Conservation (phyloP, 2,797 vertebrate species). For the Sebastes alutus region DNA sequence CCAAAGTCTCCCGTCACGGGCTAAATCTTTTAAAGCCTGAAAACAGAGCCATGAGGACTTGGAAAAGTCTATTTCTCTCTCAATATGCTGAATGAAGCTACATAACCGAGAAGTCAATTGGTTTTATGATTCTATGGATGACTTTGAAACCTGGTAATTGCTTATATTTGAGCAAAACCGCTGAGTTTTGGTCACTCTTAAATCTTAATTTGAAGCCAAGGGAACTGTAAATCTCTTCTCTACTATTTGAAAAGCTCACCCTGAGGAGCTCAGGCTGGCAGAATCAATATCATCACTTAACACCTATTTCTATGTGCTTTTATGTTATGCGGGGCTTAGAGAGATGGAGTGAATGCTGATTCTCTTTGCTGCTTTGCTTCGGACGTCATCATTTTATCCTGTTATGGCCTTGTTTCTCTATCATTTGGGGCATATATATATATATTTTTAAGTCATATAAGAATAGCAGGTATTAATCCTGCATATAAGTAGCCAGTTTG, state of each 20-base stretch:
- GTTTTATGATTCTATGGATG: not conserved
- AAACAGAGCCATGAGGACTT: no score
- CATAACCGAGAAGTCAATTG: not conserved
- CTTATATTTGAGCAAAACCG: not conserved
- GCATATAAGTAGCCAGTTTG: not conserved
- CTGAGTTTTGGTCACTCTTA: not conserved
- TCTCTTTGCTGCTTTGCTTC: conserved; percentile 7
- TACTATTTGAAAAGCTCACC: conserved; percentile 6
- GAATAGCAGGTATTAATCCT: not conserved
- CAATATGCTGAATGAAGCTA: not conserved
- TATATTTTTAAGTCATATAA: not conserved
- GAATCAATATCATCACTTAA: conserved; percentile 24
- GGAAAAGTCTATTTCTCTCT: no score
- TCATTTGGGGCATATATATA: not conserved
- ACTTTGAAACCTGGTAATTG: not conserved
- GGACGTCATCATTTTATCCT: not conserved
- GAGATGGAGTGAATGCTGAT: not conserved
- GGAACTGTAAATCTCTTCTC: not conserved
- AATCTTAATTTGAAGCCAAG: not conserved
- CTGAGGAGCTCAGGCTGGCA: not conserved
- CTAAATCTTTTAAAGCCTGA: no score
- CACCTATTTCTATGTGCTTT: conserved; percentile 10
- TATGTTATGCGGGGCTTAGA: not conserved
- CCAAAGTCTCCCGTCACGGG: no score
- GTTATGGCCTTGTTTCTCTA: not conserved